Evolutionary conservation across 2,113 vertebrate species (phyloP).

Genomic region (Perognathus longimembris): DNA sequence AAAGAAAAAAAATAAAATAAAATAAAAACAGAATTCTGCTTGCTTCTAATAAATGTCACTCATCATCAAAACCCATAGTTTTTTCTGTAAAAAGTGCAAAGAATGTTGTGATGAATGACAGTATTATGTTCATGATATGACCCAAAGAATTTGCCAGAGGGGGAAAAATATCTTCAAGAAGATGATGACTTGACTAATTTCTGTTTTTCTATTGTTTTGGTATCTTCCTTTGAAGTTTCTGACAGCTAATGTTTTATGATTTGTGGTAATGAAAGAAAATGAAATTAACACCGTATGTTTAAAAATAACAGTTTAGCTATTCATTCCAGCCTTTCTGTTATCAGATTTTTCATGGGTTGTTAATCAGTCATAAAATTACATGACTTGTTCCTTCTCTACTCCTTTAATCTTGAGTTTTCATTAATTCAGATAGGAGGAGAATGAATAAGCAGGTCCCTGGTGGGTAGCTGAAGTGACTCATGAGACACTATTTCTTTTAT

Average conservation of each 20-base stretch:
- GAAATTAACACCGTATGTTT: constrained; percentile 54
- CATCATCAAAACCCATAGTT: background rate
- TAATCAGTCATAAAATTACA: constrained; percentile 54
- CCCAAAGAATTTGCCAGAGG: constrained; percentile 40
- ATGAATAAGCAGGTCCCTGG: background rate
- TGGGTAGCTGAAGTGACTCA: background rate
- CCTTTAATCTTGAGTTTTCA: constrained; percentile 46
- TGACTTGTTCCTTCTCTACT: constrained; percentile 28
- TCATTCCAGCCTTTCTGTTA: constrained; percentile 60
- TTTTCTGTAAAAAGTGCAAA: constrained; percentile 10
- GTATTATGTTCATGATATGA: background rate
- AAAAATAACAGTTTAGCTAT: constrained; percentile 64
- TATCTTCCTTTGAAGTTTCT: constrained; percentile 63
- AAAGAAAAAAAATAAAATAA: too few species aligned
- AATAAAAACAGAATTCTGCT: constrained; percentile 29
- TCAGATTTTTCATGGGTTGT: constrained; percentile 48
- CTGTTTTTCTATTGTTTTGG: constrained; percentile 41
- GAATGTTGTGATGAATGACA: constrained; percentile 11
- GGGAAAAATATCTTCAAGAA: constrained; percentile 36
- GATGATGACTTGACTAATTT: constrained; percentile 45
- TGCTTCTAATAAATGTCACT: constrained; percentile 42
- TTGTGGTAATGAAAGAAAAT: constrained; percentile 60
- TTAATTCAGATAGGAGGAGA: constrained; percentile 25
- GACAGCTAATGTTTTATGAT: constrained; percentile 66
- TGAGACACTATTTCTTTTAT: background rate